Base-by-base conservation (phyloP, 2,888 invertebrate genomes). In the Lypha dubia region DNA sequence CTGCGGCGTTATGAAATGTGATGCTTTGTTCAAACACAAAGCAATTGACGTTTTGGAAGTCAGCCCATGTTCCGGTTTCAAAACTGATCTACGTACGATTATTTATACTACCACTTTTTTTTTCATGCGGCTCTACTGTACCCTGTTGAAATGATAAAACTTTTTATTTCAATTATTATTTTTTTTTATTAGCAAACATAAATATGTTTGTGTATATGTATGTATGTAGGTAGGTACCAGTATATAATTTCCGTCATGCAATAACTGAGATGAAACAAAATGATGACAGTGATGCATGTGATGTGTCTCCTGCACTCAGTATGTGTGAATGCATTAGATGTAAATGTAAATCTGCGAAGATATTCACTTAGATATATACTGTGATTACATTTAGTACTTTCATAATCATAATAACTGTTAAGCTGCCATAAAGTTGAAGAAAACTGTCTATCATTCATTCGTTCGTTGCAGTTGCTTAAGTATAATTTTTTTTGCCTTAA, bases 201-300 rank as follows among this genome's bases (percentile, higher is more conserved):
- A 17, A 17, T 46, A 46, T 28, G 28, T 28, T 28, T 4, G 28
- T 0, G 7, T 1, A 9, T 46, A 20, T 17, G 11, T 17, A 5
- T 41, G 51, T 22, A 11, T 13, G 11, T 38, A 9, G 11, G 13
- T 13, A 38, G 11, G 51, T 22, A 22, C 3, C 13, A 51, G 4
- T n/a, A 46, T 17, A 44, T 22, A 53, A 28, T 32, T 41, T 44
- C 3, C 22, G 20, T 32, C 28, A 32, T 22, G 41, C 7, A 53
- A 53, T 63, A n/a, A 38, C 32, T 56, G 13, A 13, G n/a, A 58
- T 58, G 32, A 35, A 46, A n/a, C 46, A 20, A 35, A 32, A 58
- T 58, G 58, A 49, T 67, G 67, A 67, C 76, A 76, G 67, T 65
- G 75, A 76, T 58, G 17, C 67, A 67, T 76, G 44, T n/a, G 41